phyloP scores from a whole-genome alignment of 2,888 invertebrate species.

The Melolontha melolontha region DNA sequence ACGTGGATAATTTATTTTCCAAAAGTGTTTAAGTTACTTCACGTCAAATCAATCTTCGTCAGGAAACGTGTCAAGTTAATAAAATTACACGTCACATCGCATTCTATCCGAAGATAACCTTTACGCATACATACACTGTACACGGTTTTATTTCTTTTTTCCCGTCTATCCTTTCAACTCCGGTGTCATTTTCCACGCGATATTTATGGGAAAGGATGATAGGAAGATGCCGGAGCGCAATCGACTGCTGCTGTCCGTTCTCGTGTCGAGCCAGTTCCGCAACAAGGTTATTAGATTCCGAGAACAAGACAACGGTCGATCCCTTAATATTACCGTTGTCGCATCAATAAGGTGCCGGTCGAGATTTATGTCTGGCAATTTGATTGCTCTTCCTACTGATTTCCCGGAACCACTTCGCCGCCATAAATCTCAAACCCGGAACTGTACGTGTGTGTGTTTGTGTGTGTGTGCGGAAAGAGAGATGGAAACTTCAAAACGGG shows the following conservation, averaged over 20 bases:
- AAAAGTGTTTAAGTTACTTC: too few species aligned
- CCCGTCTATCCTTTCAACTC: too few species aligned
- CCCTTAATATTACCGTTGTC: constrained; percentile 58
- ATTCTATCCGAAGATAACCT: too few species aligned
- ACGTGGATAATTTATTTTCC: too few species aligned
- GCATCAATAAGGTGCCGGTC: constrained; percentile 61
- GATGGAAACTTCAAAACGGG: constrained; percentile 42
- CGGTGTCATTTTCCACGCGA: too few species aligned
- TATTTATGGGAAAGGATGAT: neutral
- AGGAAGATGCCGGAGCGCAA: neutral
- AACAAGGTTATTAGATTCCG: constrained; percentile 56
- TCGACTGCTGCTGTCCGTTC: constrained; percentile 1
- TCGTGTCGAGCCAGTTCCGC: constrained; percentile 40
- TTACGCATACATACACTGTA: too few species aligned
- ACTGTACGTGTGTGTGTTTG: neutral
- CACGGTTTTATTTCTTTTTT: too few species aligned
- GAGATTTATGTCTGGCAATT: constrained; percentile 62
- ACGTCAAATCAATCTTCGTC: too few species aligned
- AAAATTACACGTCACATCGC: too few species aligned
- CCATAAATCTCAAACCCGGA: constrained; percentile 53
- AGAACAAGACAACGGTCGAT: constrained; percentile 55
- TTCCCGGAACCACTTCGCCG: constrained; percentile 44
- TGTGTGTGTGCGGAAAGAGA: constrained; percentile 26
- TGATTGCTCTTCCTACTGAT: constrained; percentile 53
- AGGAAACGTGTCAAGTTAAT: too few species aligned